Percentiles rank a stretch among this genome's conserved stretches.
phyloP scores from a whole-genome alignment of 2,113 vertebrate genomes.

The Sprattus sprattus region DNA sequence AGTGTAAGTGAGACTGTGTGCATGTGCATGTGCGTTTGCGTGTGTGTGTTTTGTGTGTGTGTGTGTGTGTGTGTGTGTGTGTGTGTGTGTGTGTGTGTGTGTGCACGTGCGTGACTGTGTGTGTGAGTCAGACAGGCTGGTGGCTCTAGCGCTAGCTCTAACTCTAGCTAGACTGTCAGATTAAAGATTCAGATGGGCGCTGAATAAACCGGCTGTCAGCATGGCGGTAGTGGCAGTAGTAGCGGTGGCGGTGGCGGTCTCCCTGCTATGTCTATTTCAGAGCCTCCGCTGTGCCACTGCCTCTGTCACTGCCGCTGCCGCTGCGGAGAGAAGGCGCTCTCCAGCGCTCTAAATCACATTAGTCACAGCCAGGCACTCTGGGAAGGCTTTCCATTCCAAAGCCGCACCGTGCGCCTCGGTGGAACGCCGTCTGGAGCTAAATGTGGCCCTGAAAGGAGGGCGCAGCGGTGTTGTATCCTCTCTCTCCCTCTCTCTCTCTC shows the following conservation, averaged over 20 bases:
- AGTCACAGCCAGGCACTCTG: conserved; percentile 10
- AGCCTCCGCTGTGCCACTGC: not conserved
- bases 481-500: not conserved
- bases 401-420: not conserved
- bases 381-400: not conserved
- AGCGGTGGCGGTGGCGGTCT: not conserved
- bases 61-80: not conserved
- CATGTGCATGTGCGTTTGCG: not conserved
- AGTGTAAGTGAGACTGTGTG: not conserved
- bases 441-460: not conserved
- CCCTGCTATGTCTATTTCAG: not conserved
- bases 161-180: too few relatives aligned
- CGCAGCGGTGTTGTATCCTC: not conserved
- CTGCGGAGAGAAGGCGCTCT: not conserved
- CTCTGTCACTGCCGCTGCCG: not conserved
- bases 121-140: not conserved
- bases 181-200: too few relatives aligned
- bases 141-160: too few relatives aligned
- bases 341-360: conserved; percentile 1
- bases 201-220: too few relatives aligned
- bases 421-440: not conserved
- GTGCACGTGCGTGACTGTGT: not conserved
- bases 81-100: not conserved
- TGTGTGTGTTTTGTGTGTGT: not conserved
- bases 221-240: not conserved